phyloP scores from a whole-genome alignment of 37 sponge, comb jelly and placozoan genomes.

The Oopsacas minuta region DNA sequence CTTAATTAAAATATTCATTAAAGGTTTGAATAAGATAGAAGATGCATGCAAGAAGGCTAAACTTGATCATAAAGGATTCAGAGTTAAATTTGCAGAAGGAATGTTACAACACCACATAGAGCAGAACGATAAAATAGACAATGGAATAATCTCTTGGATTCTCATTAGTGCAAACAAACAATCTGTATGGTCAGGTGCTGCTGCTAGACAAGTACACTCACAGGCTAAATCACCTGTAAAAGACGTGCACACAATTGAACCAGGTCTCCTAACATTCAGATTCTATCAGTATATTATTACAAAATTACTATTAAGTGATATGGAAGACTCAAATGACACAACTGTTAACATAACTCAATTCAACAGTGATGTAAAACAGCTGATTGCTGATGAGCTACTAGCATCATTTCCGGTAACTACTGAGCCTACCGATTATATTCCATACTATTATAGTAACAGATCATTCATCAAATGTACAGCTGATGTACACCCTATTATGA shows the following conservation, averaged over 20 bases:
- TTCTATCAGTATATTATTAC: slow-evolving; percentile 2
- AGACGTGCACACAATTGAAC: neutral
- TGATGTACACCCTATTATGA: slow-evolving; percentile 30
- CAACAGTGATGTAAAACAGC: neutral
- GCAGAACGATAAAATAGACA: neutral
- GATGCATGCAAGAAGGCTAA: neutral
- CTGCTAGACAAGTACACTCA: neutral
- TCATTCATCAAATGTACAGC: neutral
- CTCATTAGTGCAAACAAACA: neutral
- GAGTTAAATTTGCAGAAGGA: neutral
- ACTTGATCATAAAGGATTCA: neutral
- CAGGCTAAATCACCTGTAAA: neutral
- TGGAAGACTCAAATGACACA: neutral
- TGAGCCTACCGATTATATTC: neutral
- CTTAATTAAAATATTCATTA: neutral
- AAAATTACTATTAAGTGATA: neutral
- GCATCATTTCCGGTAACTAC: neutral
- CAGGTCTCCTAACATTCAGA: neutral
- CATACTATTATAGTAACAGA: neutral
- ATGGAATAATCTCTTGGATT: neutral
- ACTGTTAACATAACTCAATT: neutral
- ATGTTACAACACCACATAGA: slow-evolving; percentile 1
- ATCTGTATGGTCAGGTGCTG: neutral
- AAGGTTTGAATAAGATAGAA: neutral
- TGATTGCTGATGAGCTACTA: neutral